Percentiles rank a stretch among this genome's conserved stretches.
Conservation (phyloP, 2,797 vertebrate species). For the Onychomys leucogaster region DNA sequence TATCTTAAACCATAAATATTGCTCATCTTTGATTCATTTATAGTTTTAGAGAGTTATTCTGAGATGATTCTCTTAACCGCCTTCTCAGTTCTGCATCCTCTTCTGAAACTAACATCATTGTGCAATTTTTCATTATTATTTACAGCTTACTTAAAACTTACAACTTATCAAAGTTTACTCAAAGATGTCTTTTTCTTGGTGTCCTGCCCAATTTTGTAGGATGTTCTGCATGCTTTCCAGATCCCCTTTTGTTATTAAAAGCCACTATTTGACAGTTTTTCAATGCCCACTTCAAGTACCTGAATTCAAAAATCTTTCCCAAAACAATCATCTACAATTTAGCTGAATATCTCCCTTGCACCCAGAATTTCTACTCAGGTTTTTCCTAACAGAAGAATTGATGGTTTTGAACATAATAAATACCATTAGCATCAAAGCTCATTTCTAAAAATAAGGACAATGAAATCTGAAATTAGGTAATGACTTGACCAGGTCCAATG, state of each 20-base stretch:
- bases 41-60: neutral
- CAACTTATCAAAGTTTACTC: neutral
- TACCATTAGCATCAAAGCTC: neutral
- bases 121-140: neutral
- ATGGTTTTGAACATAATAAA: neutral
- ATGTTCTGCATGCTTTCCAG: conserved; percentile 6
- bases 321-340: conserved; percentile 42
- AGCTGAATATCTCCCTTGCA: neutral
- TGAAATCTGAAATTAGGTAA: conserved; percentile 29
- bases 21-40: neutral
- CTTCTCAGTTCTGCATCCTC: neutral
- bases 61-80: neutral
- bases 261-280: neutral
- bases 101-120: neutral
- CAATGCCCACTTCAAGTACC: neutral
- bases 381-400: neutral
- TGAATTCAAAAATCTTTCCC: conserved; percentile 25
- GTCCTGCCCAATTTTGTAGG: neutral
- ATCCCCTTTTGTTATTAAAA: neutral
- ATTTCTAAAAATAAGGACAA: conserved; percentile 49
- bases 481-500: conserved; percentile 41
- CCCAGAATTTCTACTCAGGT: neutral
- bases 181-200: neutral
- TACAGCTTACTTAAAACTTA: neutral
- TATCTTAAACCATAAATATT: neutral